Base-by-base conservation (phyloP, 2,888 invertebrate genomes). In the Ophonus ardosiacus region DNA sequence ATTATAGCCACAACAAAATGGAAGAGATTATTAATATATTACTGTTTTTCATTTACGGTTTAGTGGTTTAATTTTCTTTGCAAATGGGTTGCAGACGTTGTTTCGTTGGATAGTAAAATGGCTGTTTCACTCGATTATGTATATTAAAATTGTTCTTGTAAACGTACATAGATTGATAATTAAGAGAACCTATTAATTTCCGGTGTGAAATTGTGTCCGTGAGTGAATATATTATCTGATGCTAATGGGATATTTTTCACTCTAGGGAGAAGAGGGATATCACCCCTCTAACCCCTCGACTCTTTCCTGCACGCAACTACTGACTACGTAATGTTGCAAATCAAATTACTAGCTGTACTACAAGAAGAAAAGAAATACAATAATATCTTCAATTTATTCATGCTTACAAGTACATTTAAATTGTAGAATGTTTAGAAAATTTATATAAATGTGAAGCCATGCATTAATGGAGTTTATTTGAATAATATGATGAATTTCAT, bases 201-300 rank as follows among this genome's bases (percentile, higher is more conserved):
- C 80, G 38, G 80, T 80, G 80, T 61, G 59, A 80, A 81, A 81
- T 81, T 81, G 71, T 81, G 81, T 81, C 81, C 81, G 71, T 81
- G 71, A 68, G 71, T 61, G 81, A 80, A 80, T 81, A 61, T 71
- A 71, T 81, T 81, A 81, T 81, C 81, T 81, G 81, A 81, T 81
- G 71, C 57, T 81, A 81, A 81, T 81, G 81, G 81, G 81, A 31
- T 81, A 81, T 81, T 81, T 81, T 81, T 81, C 81, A 81, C 81
- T 57, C 17, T 6, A 24, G 71, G 31, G n/a, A 56, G 51, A 31
- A 15, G 24, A 71, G 81, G 81, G 43, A 56, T 80, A n/a, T 61
- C 40, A 21, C 57, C 8, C 18, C n/a, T 15, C 74, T 18, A 10
- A 13, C n/a, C 56, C 51, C 68, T 10, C 17, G 13, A 59, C 59